phyloP scores from a whole-genome alignment of 1,140 invertebrate species.

The Augochlora pura region DNA sequence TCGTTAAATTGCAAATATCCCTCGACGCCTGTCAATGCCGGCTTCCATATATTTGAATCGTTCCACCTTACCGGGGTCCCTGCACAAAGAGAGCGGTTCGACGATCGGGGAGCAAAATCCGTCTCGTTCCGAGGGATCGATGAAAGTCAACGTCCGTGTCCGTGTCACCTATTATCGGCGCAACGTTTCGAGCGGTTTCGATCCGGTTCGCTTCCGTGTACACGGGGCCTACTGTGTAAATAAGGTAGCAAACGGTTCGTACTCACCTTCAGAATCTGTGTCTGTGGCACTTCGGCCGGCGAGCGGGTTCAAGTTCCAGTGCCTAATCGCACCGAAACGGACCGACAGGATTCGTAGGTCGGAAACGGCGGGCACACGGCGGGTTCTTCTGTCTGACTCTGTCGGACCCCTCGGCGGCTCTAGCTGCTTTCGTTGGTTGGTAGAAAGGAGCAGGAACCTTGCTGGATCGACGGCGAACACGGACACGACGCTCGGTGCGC shows the following conservation, averaged over 20 bases:
- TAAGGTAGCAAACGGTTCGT: not conserved
- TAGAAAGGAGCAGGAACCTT: not conserved
- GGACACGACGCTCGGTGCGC: slow-evolving; percentile 12
- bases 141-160: slow-evolving; percentile 11
- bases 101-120: too few relatives aligned
- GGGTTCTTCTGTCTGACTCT: not conserved
- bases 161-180: not conserved
- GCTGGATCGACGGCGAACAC: slow-evolving; percentile 1
- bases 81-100: too few relatives aligned
- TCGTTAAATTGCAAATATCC: too few relatives aligned
- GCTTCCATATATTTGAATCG: too few relatives aligned
- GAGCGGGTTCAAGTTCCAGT: too few relatives aligned
- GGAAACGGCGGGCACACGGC: not conserved
- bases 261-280: slow-evolving; percentile 1
- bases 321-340: too few relatives aligned
- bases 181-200: not conserved
- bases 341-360: too few relatives aligned
- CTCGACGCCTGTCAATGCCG: too few relatives aligned
- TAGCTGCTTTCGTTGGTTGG: not conserved
- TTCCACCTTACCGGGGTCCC: too few relatives aligned
- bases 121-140: slow-evolving; percentile 25
- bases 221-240: not conserved
- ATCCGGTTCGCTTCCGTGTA: not conserved
- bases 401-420: not conserved
- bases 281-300: not conserved